A percentile compares a stretch with the other conserved stretches of the same genome.
Conservation (phyloP, 1,140 invertebrate genomes). For the Oreohelix idahoensis region DNA sequence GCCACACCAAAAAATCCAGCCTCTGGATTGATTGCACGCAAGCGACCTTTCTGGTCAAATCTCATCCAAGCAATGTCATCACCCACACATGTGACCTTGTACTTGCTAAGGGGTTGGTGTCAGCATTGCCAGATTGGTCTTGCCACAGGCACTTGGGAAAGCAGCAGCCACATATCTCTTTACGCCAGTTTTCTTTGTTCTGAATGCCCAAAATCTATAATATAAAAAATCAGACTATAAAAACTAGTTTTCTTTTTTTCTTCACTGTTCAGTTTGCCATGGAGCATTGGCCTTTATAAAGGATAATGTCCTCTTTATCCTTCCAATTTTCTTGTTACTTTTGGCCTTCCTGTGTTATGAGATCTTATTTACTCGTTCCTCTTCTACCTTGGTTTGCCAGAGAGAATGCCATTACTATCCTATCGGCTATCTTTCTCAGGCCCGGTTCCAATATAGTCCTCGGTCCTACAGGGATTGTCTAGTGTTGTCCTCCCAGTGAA, state of each 20-base stretch:
- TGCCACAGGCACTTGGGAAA: constrained; percentile 98
- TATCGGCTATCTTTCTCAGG: no score
- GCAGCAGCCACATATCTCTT: constrained; percentile 96
- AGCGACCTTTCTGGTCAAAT: constrained; percentile 90
- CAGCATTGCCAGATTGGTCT: constrained; percentile 99
- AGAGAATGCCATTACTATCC: no score
- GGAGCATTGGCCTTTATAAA: no score
- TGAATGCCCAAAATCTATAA: constrained; percentile 90
- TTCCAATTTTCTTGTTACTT: no score
- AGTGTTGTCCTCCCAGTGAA: no score
- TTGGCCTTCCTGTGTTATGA: no score
- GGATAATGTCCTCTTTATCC: no score
- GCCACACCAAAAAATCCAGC: constrained; percentile 99
- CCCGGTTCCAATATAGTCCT: no score
- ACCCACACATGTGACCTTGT: constrained; percentile 80
- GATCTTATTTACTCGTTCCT: no score
- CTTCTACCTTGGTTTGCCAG: no score
- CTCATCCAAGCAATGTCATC: constrained; percentile 85
- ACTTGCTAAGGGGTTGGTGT: constrained; percentile 90
- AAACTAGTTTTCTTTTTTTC: background rate
- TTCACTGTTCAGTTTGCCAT: no score
- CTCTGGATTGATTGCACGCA: constrained; percentile 98
- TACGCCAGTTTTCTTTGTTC: constrained; percentile 83
- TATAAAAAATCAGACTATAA: constrained; percentile 39
- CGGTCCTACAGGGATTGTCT: no score